Base-by-base conservation (phyloP, 1,140 invertebrate genomes). In the Drosophila rufa region DNA sequence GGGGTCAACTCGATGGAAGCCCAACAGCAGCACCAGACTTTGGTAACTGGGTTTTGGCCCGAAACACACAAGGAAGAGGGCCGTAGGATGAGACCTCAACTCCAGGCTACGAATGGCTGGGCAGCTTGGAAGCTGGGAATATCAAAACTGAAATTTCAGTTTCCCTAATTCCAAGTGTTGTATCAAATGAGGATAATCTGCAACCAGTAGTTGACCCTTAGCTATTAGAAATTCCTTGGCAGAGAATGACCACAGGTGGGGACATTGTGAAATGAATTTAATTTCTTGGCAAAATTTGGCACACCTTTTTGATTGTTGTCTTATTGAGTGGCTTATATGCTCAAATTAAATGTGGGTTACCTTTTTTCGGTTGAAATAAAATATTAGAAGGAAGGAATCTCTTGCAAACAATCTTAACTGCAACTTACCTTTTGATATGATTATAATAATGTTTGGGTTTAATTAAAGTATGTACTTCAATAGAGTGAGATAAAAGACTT, bases 131-230 rank as follows among this genome's bases (percentile, higher is more conserved):
- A 38, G 38, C 50, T 64, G 36, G 25, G 5, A 42, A 68, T 17
- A 42, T 43, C 36, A 5, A 9, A 38, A 25, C 67, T 70, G 62
- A 68, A 70, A 70, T 55, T 70, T 55, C 67, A 70, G 67, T 70
- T 69, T 51, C 67, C 38, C 67, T 69, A 43, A 67, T 69, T 45
- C 65, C 33, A 5, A 38, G 58, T 67, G 33, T 67, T 64, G 58
- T 46, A 47, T 66, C 64, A 38, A 62, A 38, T 27, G 42, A 43
- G 27, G 64, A 66, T 47, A 46, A 66, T 66, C 65, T 67, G 22
- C 11, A 25, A 62, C 56, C 62, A 25, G 38, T 33, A 65, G 30
- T 61, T 65, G 43, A 48, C 64, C 33, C 43, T 43, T 19, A 4
- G 27, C 61, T 25, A 69, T 67, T 12, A 4, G 40, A 30, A 46